Percentiles rank a stretch among this genome's conserved stretches.
These are phyloP conservation scores for Boleophthalmus pectinirostris DNA, from an alignment of 2,113 vertebrate genomes.

Conservation along the genomic window DNA sequence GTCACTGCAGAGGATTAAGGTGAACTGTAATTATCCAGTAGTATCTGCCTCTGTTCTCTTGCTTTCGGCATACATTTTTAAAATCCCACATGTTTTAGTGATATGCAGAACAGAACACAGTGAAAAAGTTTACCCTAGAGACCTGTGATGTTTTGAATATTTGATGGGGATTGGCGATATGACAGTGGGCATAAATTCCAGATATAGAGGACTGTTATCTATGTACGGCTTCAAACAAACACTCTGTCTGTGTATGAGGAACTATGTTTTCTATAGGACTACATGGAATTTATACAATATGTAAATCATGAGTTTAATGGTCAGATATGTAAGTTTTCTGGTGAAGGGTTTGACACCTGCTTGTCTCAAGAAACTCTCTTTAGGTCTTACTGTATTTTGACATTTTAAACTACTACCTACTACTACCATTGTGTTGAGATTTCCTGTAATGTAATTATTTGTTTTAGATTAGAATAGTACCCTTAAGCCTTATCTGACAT, in stretches of 20 bases:
- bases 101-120: slow-evolving; percentile 36
- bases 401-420: too few relatives aligned
- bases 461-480: too few relatives aligned
- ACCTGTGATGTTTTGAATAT: slow-evolving; percentile 41
- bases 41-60: neutral
- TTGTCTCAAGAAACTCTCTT: too few relatives aligned
- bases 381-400: too few relatives aligned
- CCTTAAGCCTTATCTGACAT: too few relatives aligned
- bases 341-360: too few relatives aligned
- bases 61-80: slow-evolving; percentile 40
- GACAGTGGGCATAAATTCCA: slow-evolving; percentile 13
- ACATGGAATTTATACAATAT: neutral
- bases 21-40: slow-evolving; percentile 20
- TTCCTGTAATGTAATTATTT: too few relatives aligned
- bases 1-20: neutral
- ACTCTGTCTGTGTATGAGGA: slow-evolving; percentile 7
- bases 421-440: too few relatives aligned
- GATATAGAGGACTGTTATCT: neutral
- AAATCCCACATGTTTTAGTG: slow-evolving; percentile 46
- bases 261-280: neutral
- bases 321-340: too few relatives aligned
- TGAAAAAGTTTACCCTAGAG: slow-evolving; percentile 21
- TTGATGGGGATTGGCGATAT: slow-evolving; percentile 46
- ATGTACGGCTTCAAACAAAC: neutral
- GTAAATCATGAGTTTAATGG: neutral